These are phyloP conservation scores for Hyperoplus lanceolatus DNA, from an alignment of 2,797 vertebrate species.

Conservation along the genomic window DNA sequence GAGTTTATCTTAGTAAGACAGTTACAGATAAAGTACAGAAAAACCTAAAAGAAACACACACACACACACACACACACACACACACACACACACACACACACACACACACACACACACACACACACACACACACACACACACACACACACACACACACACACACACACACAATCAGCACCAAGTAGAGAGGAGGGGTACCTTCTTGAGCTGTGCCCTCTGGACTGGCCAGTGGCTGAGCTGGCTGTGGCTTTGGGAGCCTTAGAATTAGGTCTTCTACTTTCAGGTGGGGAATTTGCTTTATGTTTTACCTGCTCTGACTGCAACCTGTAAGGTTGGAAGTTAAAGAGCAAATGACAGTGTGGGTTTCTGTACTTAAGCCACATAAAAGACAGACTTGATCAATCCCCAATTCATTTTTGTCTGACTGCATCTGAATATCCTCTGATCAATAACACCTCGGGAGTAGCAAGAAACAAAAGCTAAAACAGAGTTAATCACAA, in stretches of 20 bases:
- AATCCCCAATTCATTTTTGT: slow-evolving; percentile 43
- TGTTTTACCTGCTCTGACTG: slow-evolving; percentile 99
- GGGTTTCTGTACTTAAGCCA: slow-evolving; percentile 61
- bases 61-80: slow-evolving; percentile 65
- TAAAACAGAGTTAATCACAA: slow-evolving; percentile 42
- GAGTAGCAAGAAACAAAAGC: slow-evolving; percentile 28
- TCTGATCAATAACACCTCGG: slow-evolving; percentile 40
- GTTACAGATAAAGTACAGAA: slow-evolving; percentile 17
- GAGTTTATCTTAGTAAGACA: slow-evolving; percentile 7
- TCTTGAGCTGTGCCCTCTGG: slow-evolving; percentile 98
- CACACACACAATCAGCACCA: slow-evolving; percentile 72
- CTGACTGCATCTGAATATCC: slow-evolving; percentile 18
- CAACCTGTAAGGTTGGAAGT: slow-evolving; percentile 97
- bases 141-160: slow-evolving; percentile 41
- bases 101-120: too few relatives aligned
- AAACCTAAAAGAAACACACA: slow-evolving; percentile 31
- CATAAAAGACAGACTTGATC: slow-evolving; percentile 55
- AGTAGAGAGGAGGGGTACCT: slow-evolving; percentile 92
- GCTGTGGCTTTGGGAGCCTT: slow-evolving; percentile 99
- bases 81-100: too few relatives aligned
- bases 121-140: too few relatives aligned
- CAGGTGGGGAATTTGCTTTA: slow-evolving; percentile 99
- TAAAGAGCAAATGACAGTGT: slow-evolving; percentile 81
- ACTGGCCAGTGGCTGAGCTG: slow-evolving; percentile 96
- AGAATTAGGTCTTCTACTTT: slow-evolving; percentile 99